These are phyloP conservation scores for Anisognathus igniventris DNA, from an alignment of 2,797 vertebrate genomes.

Conservation along the genomic window DNA sequence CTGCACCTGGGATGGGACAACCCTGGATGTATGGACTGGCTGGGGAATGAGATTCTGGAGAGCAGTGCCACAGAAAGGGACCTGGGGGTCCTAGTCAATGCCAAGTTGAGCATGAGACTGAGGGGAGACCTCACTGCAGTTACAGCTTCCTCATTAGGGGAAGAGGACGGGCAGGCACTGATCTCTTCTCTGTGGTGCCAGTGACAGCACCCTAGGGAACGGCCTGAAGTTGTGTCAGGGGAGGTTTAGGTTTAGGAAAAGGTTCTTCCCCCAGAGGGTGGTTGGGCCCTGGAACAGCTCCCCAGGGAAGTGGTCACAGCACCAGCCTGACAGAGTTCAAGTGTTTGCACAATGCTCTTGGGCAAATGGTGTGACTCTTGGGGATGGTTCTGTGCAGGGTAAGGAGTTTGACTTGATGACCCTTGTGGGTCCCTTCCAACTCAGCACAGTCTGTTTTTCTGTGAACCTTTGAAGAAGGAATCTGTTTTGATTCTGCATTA, in stretches of 20 bases:
- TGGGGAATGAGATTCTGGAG: not conserved
- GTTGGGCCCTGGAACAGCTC: not conserved
- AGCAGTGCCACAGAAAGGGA: not conserved
- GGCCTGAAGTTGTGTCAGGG: not conserved
- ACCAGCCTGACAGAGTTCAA: not conserved
- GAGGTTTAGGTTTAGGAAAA: not conserved
- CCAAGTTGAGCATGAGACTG: accelerated
- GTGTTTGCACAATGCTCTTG: accelerated
- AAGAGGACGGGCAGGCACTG: not conserved
- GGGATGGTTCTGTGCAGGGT: not conserved
- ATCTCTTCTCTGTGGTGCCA: not conserved
- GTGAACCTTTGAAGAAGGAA: not conserved
- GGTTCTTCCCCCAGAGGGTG: not conserved
- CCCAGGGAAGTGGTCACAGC: not conserved
- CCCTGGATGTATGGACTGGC: accelerated
- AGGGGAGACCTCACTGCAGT: not conserved
- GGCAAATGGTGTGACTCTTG: not conserved
- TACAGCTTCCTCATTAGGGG: not conserved
- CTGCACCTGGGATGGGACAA: not conserved
- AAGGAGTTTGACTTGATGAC: not conserved
- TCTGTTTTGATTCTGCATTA: not conserved
- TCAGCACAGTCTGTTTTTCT: not conserved
- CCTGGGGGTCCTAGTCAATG: accelerated
- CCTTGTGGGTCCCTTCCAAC: not conserved
- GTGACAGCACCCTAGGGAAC: accelerated